phyloP scores from a whole-genome alignment of 2,113 vertebrate species.

The Sphyrna mokarran region DNA sequence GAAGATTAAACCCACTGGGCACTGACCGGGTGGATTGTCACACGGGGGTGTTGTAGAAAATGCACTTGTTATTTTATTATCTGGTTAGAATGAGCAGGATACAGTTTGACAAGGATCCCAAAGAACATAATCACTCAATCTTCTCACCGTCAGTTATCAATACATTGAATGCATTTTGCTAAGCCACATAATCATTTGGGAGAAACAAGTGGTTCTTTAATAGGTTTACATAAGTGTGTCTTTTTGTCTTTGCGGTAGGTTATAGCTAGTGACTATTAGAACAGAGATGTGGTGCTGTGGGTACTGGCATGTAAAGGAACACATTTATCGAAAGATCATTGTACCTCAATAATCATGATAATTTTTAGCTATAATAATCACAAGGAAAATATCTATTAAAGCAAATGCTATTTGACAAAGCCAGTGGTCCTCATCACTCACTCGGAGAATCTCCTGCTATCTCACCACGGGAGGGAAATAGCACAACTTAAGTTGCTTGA shows the following conservation, averaged over 20 bases:
- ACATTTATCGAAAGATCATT: constrained; percentile 50
- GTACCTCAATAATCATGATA: constrained; percentile 84
- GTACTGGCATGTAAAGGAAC: constrained; percentile 79
- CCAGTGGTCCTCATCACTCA: constrained; percentile 75
- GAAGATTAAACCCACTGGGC: not conserved
- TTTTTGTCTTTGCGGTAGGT: not conserved
- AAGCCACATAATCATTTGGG: not conserved
- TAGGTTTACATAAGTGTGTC: constrained; percentile 11
- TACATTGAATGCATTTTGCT: not conserved
- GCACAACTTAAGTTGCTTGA: constrained; percentile 74
- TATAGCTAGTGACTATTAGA: constrained; percentile 20
- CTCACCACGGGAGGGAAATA: constrained; percentile 71
- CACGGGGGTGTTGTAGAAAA: not conserved
- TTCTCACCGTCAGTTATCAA: not conserved
- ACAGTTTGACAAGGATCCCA: not conserved
- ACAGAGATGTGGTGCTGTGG: constrained; percentile 50
- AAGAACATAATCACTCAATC: not conserved
- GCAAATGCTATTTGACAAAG: constrained; percentile 71
- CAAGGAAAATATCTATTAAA: constrained; percentile 72
- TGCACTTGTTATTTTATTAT: not conserved
- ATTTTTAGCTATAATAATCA: constrained; percentile 76
- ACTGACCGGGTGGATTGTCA: not conserved
- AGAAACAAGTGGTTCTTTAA: constrained; percentile 30
- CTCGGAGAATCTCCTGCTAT: constrained; percentile 67
- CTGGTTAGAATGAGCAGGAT: too few relatives aligned